Conservation (phyloP, 2,113 vertebrate genomes). For the Pterocles burchelli region DNA sequence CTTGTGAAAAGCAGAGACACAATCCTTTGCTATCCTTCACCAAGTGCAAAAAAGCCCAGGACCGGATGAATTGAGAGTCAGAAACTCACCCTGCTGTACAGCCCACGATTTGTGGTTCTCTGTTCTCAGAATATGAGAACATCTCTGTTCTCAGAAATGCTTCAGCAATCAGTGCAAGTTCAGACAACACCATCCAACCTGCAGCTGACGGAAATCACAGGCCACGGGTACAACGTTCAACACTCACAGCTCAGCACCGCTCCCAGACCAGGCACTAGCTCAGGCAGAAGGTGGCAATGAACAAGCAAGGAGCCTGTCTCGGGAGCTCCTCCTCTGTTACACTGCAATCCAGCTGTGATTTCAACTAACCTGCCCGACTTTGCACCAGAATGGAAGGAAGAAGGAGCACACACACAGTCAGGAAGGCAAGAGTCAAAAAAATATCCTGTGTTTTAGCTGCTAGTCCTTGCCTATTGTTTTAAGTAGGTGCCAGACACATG, state of each 20-base stretch:
- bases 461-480: not conserved
- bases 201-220: not conserved
- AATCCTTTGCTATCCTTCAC: not conserved
- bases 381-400: not conserved
- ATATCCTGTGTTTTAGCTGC: not conserved
- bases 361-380: not conserved
- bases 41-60: not conserved
- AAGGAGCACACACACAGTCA: not conserved
- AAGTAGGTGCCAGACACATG: not conserved
- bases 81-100: not conserved
- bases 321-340: not conserved
- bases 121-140: too few species aligned
- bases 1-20: not conserved
- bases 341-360: accelerated
- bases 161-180: not conserved
- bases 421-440: not conserved
- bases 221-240: too few species aligned
- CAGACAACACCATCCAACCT: not conserved
- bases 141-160: not conserved
- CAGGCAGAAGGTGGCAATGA: not conserved
- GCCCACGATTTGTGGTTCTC: not conserved
- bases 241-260: not conserved
- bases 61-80: not conserved
- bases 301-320: not conserved
- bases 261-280: not conserved